Evolutionary conservation across 64 coral and sea anemone species (phyloP).

Genomic region (Orbicella faveolata): DNA sequence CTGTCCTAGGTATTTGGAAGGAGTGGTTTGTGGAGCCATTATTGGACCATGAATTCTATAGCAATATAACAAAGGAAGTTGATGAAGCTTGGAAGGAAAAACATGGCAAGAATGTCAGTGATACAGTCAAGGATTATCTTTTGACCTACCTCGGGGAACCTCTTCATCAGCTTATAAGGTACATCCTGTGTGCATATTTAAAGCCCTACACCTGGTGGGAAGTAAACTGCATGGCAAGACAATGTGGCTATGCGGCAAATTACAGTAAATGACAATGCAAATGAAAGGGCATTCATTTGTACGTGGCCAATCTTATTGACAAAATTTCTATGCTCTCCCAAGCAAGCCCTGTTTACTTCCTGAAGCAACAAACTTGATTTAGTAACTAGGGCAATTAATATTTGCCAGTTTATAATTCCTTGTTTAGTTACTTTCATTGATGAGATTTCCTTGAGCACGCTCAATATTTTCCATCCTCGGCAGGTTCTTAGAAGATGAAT

Average conservation of each 20-base stretch:
- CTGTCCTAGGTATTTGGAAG: constrained; percentile 60
- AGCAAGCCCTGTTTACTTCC: too few species aligned
- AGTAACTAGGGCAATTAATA: too few species aligned
- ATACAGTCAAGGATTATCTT: constrained; percentile 77
- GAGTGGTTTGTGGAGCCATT: constrained; percentile 66
- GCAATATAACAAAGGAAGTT: constrained; percentile 49
- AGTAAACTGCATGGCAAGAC: too few species aligned
- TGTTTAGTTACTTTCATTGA: too few species aligned
- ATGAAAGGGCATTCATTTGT: too few species aligned
- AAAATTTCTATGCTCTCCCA: too few species aligned
- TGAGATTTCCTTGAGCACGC: neutral
- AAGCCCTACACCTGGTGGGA: neutral
- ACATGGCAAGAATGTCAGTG: constrained; percentile 66
- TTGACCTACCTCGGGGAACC: constrained; percentile 83
- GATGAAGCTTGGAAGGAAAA: constrained; percentile 55
- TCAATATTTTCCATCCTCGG: neutral
- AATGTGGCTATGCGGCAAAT: too few species aligned
- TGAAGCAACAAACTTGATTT: too few species aligned
- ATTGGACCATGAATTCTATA: constrained; percentile 53
- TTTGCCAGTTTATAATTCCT: too few species aligned
- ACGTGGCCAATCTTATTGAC: too few species aligned
- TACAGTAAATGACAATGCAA: too few species aligned
- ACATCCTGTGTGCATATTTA: neutral
- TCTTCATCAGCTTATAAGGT: constrained; percentile 62
- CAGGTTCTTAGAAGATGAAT: constrained; percentile 80